phyloP scores from a whole-genome alignment of 2,888 invertebrate genomes.

The Erynnis tages region DNA sequence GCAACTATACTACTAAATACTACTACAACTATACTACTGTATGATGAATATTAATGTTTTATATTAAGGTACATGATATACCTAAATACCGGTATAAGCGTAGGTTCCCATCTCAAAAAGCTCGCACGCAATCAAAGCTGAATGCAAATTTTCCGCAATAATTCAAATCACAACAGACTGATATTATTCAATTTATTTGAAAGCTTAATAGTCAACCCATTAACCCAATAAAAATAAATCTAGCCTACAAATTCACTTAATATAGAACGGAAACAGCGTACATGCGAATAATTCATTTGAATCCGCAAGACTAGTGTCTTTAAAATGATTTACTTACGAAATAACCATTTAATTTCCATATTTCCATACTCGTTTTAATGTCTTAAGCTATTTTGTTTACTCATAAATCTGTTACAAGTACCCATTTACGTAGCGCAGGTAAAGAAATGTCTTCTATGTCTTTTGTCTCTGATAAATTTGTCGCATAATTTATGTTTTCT shows the following conservation, averaged over 20 bases:
- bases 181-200: conserved; percentile 28
- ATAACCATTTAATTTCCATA: conserved; percentile 40
- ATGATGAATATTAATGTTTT: too few species aligned
- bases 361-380: conserved; percentile 35
- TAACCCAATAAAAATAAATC: conserved; percentile 28
- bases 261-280: conserved; percentile 24
- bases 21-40: too few species aligned
- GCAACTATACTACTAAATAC: too few species aligned
- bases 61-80: too few species aligned
- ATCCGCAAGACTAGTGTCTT: conserved; percentile 18
- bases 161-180: conserved; percentile 23
- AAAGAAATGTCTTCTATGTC: conserved; percentile 5
- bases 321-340: conserved; percentile 29
- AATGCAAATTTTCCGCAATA: conserved; percentile 22
- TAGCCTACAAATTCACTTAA: conserved; percentile 26
- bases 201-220: conserved; percentile 26
- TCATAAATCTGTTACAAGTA: conserved; percentile 12
- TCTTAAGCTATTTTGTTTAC: conserved; percentile 8
- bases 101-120: conserved; percentile 9
- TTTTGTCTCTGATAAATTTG: background rate
- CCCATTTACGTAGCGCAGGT: background rate
- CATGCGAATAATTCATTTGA: conserved; percentile 26
- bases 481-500: background rate
- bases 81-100: too few species aligned
- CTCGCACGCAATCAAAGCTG: conserved; percentile 1